Evolutionary conservation across 2,797 vertebrate species (phyloP), one percentile per base, ranked within the genome.

Genomic region (Fratercula arctica): DNA sequence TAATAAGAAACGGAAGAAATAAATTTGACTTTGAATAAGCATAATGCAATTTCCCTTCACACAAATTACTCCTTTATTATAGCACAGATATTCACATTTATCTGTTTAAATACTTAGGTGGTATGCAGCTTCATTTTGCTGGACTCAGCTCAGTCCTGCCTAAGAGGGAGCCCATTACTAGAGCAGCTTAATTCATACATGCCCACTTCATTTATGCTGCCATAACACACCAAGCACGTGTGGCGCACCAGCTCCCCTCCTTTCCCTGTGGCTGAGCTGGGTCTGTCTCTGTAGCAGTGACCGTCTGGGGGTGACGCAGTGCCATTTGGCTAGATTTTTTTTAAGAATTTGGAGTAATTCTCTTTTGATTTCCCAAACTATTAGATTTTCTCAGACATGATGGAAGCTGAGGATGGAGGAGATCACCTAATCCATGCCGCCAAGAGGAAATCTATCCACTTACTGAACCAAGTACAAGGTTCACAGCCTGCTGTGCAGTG

Each of bases 41-140:
- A 93, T 96, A 95, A 95, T 94, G 67, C 73, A 96, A 90, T 90
- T 95, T 97, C 70, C 35, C 54, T 93, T 97, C 77, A 53, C 28
- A 37, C 21, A 97, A 94, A 94, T 93, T 95, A 56, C 48, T 95
- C 45, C 69, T 90, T 94, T 97, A 83, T 83, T 92, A 35, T 48
- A 69, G 45, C 51, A 87, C 41, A 92, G 68, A 96, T 90, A 87
- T 70, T 91, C 95, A 91, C 81, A 82, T 93, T 83, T 84, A 78
- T 93, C 68, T 87, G 67, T n/a, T 20, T 75, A 80, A 93, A 60
- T 89, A 54, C 67, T 87, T 57, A 78, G 92, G 76, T 90, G 35
- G 4, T 75, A 45, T 54, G 41, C 18, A 79, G 39, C 78, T 91
- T 81, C 81, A 68, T 91, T 95, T 90, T 94, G 63, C 51, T 82